phyloP scores from a whole-genome alignment of 2,888 invertebrate genomes.

The Lobophora halterata region DNA sequence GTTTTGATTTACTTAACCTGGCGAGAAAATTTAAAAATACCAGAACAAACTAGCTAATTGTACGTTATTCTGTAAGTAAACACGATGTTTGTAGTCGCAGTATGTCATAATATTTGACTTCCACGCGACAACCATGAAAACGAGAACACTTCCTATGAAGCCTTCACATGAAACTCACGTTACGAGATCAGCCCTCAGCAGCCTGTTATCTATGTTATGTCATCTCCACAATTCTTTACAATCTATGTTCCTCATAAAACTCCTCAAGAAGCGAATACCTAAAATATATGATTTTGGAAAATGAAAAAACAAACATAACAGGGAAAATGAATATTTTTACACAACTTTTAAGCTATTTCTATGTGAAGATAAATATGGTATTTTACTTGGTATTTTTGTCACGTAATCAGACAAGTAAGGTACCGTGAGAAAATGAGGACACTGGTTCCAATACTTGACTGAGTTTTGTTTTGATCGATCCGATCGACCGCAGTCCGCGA shows the following conservation, averaged over 20 bases:
- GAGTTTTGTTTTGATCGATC: conserved; percentile 27
- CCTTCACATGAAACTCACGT: conserved; percentile 20
- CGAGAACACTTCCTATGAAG: conserved; percentile 21
- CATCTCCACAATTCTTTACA: conserved; percentile 2
- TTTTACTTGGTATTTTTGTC: too few species aligned
- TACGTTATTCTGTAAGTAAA: background rate
- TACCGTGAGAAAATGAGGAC: conserved; percentile 20
- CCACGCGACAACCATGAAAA: conserved; percentile 22
- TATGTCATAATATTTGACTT: conserved; percentile 17
- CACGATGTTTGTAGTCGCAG: conserved; percentile 11
- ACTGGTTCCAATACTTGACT: conserved; percentile 24
- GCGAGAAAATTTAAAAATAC: background rate
- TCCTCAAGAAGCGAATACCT: too few species aligned
- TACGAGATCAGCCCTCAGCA: conserved; percentile 13
- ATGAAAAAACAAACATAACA: too few species aligned
- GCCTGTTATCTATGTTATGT: conserved; percentile 1
- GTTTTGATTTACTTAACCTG: background rate
- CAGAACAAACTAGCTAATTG: background rate
- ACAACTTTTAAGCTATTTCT: too few species aligned
- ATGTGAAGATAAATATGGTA: too few species aligned
- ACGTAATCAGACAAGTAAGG: background rate
- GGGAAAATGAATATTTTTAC: too few species aligned
- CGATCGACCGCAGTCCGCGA: conserved; percentile 33
- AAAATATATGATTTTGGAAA: too few species aligned
- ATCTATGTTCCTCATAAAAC: too few species aligned